These are phyloP conservation scores for Onychostruthus taczanowskii DNA, from an alignment of 2,113 vertebrate genomes.

Conservation along the genomic window DNA sequence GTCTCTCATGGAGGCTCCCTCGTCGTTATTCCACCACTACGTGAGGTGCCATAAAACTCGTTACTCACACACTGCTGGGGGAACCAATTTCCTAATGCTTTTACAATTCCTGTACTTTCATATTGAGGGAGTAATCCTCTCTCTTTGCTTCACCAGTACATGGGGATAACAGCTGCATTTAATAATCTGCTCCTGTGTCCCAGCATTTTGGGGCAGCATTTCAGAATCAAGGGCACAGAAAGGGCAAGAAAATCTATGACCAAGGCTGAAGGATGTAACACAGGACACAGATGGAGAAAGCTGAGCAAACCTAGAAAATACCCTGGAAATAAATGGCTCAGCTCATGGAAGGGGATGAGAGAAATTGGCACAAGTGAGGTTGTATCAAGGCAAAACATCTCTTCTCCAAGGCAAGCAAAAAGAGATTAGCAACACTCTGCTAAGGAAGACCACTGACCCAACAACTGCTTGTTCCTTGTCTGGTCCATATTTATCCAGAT, in stretches of 20 bases:
- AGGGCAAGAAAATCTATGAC: neutral
- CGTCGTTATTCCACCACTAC: neutral
- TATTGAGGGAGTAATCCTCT: neutral
- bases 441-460: neutral
- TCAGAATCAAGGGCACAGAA: neutral
- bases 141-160: neutral
- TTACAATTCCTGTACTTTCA: neutral
- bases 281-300: neutral
- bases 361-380: neutral
- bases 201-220: neutral
- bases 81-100: neutral
- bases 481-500: neutral
- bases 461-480: neutral
- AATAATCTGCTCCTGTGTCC: neutral
- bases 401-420: neutral
- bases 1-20: neutral
- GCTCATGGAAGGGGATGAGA: neutral
- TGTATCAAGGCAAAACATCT: neutral
- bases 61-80: neutral
- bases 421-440: neutral
- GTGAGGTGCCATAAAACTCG: neutral
- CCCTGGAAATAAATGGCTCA: neutral
- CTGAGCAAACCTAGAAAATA: neutral
- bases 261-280: neutral
- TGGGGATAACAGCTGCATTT: slow-evolving; percentile 12